Evolutionary conservation across 2,113 vertebrate genomes (phyloP), one percentile per base, ranked within the genome.

Genomic region (Gulo gulo): DNA sequence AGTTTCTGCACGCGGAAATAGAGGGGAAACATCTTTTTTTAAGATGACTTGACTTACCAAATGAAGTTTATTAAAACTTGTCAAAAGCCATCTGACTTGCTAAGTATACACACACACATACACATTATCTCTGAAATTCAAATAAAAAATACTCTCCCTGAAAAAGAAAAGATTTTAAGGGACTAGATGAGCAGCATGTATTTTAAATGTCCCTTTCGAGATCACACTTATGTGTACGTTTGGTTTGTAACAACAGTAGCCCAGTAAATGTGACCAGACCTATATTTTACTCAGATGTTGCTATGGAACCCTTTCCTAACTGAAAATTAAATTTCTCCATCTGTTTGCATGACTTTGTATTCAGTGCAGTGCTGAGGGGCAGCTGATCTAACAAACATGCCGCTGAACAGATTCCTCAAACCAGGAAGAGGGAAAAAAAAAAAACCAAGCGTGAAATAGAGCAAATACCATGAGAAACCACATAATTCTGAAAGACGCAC

Each of bases 351-450:
- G 91, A 98, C 94, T 97, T 97, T 98, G 93, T 94, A 39, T 63
- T 83, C 96, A 97, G 2, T 61, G 94, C 50, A 20, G 42, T 29
- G 36, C 63, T 42, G 93, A 93, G 73, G 87, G 55, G 98, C 98
- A 99, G 98, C 98, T 99, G 98, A 98, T 98, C 98, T 98, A 98
- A 99, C 98, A 98, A 97, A 92, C 97, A 97, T 45, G 96, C 61
- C 98, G 91, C 8, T 4, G 31, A 93, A 94, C 73, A 97, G 97
- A 99, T 97, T 98, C 95, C 90, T 88, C 97, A 97, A 96, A 97
- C 26, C 84, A 98, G 80, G n/a, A 98, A 90, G 92, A 92, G 45
- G 13, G 3, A 1, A 98, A 90, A 8, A 98, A 90, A 8, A 98
- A 90, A 88, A 57, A 31, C 81, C 26, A 90, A 36, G 67, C 26